Base-by-base conservation (phyloP, 1,140 invertebrate genomes). In the Pseudomyrmex sp. region DNA sequence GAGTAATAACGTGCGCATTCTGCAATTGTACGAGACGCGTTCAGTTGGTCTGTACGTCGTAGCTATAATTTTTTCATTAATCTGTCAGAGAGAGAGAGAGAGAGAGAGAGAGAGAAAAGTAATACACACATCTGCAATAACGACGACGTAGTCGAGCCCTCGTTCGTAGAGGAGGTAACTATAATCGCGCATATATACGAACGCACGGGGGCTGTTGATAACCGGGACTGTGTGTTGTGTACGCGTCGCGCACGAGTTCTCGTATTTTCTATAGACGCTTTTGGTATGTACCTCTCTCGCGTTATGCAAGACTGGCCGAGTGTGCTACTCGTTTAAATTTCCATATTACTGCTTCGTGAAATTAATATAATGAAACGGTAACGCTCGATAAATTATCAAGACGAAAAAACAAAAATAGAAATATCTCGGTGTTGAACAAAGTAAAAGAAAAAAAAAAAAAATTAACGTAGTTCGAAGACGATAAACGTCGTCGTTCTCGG, bases 31-130 rank as follows among this genome's bases (percentile, higher is more conserved):
- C 61, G 68, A 62, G 46, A 66, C 61, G 20, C 65, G 65, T 84
- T 8, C 48, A 61, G 61, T 72, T 82, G 66, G 88, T 88, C 46
- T 12, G 35, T 35, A 12, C 23, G 54, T 56, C 56, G 63, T 56
- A 88, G 88, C 86, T 88, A 82, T 88, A 85, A 85, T 88, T 88
- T 88, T 87, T 70, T 87, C 66, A 82, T 76, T 66, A 50, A 61
- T 85, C 61, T 62, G 75, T 88, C 86, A 76, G 35, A 35, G 35
- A 35, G 35, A 35, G 35, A n/a, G n/a, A n/a, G n/a, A n/a, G n/a
- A 7, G 5, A 35, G 5, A 35, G 0, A 35, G 7, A 35, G 35
- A 35, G 5, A 35, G 7, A 35, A 7, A 35, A 35, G 4, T 26
- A 7, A 35, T 35, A 35, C 5, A 35, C 15, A 54, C 35, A 61